These are phyloP conservation scores for Lophura nycthemera DNA, from an alignment of 2,113 vertebrate species.

Conservation along the genomic window DNA sequence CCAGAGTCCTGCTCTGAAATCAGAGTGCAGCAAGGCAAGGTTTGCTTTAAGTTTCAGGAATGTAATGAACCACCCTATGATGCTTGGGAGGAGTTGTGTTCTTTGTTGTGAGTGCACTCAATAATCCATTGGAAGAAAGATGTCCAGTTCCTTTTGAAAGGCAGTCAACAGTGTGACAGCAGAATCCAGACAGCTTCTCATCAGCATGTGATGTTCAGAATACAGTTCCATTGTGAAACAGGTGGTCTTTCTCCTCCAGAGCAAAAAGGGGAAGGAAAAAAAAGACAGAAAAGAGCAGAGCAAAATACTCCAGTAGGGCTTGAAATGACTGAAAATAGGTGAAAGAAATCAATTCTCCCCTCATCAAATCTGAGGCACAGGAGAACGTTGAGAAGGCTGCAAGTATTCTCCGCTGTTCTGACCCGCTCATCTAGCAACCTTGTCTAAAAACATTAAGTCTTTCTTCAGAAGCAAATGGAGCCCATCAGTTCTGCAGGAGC, in stretches of 20 bases:
- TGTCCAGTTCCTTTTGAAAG: fast-evolving
- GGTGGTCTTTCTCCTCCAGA: background rate
- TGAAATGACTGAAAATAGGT: conserved; percentile 50
- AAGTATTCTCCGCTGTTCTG: background rate
- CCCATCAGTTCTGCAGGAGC: background rate
- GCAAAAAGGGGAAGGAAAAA: background rate
- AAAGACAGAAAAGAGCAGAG: background rate
- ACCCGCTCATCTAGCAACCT: background rate
- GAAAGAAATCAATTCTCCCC: conserved; percentile 11
- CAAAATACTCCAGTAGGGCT: background rate
- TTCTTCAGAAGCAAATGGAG: background rate
- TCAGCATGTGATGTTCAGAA: background rate
- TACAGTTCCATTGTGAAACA: background rate
- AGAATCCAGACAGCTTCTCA: background rate
- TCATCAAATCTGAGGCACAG: background rate
- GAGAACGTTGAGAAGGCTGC: background rate
- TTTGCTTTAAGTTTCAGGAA: background rate
- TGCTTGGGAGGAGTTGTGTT: background rate
- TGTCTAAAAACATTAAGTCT: background rate
- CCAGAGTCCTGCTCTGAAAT: background rate
- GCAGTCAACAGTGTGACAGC: background rate
- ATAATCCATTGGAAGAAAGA: background rate
- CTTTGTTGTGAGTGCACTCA: background rate
- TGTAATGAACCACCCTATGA: background rate
- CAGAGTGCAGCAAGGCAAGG: background rate